These are phyloP conservation scores for Parthenolecanium corni DNA, from an alignment of 2,888 invertebrate species.

Conservation along the genomic window DNA sequence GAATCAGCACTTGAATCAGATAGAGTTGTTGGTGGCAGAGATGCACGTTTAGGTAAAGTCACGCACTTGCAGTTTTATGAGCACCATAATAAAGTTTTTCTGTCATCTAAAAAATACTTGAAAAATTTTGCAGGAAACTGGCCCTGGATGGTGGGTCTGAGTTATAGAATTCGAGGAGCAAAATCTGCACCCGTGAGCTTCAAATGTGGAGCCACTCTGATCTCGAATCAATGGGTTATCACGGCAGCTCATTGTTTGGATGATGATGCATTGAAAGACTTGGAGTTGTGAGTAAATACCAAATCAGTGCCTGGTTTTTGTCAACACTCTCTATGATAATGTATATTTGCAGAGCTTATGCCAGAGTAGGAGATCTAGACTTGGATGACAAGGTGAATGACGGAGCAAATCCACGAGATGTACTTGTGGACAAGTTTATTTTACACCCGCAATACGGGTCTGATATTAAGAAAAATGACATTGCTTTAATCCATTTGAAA, in stretches of 20 bases:
- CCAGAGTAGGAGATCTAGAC: slow-evolving; percentile 31
- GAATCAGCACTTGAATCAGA: too few relatives aligned
- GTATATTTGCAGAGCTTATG: slow-evolving; percentile 28
- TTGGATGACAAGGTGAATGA: slow-evolving; percentile 27
- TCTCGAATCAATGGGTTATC: slow-evolving; percentile 10
- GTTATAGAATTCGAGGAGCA: background rate
- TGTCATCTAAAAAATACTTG: too few relatives aligned
- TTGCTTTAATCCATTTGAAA: slow-evolving; percentile 29
- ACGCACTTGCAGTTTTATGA: too few relatives aligned
- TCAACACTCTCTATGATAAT: too few relatives aligned
- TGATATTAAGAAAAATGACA: slow-evolving; percentile 30
- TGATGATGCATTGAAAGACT: background rate
- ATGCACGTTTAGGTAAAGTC: too few relatives aligned
- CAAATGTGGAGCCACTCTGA: slow-evolving; percentile 13
- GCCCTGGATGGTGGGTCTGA: slow-evolving; percentile 17
- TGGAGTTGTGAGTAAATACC: background rate
- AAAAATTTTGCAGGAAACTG: slow-evolving; percentile 5
- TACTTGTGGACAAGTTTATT: slow-evolving; percentile 26
- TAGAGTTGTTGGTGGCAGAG: too few relatives aligned
- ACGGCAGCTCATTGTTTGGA: slow-evolving; percentile 9
- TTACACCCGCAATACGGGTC: slow-evolving; percentile 28
- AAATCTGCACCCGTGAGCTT: background rate
- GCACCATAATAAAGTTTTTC: too few relatives aligned
- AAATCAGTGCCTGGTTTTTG: too few relatives aligned
- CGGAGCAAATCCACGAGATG: slow-evolving; percentile 29